These are phyloP conservation scores for Psilopogon haemacephalus DNA, from an alignment of 2,113 vertebrate species.

Conservation along the genomic window DNA sequence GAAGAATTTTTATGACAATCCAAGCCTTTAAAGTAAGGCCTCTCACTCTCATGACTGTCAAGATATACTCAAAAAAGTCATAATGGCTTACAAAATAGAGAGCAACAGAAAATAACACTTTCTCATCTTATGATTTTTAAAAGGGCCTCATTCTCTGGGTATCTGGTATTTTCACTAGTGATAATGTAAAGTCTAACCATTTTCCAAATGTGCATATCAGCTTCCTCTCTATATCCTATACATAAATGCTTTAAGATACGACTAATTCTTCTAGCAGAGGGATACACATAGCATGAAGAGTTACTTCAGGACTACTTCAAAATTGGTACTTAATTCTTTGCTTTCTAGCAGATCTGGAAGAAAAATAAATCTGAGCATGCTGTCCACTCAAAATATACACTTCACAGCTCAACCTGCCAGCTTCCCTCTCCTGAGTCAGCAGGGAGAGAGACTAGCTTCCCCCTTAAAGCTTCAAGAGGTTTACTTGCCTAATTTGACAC, in stretches of 20 bases:
- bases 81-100: not conserved
- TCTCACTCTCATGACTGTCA: not conserved
- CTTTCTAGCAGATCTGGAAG: not conserved
- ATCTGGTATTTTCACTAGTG: not conserved
- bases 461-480: constrained; percentile 1
- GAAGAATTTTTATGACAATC: not conserved
- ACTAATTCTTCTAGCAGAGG: not conserved
- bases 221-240: not conserved
- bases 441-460: constrained; percentile 26
- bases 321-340: not conserved
- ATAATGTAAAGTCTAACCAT: not conserved
- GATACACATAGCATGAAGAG: not conserved
- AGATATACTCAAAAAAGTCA: not conserved
- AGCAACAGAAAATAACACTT: not conserved
- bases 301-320: not conserved
- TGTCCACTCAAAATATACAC: not conserved
- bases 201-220: not conserved
- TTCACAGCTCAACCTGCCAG: not conserved
- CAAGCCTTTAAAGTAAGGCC: not conserved
- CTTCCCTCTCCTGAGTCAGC: constrained; percentile 5
- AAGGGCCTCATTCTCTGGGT: not conserved
- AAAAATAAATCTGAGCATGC: not conserved
- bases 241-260: not conserved
- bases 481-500: constrained; percentile 12
- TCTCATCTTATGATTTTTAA: not conserved